Evolutionary conservation across 2,797 vertebrate species (phyloP), one percentile per base, ranked within the genome.

Genomic region (Oryzias dopingdopingensis): DNA sequence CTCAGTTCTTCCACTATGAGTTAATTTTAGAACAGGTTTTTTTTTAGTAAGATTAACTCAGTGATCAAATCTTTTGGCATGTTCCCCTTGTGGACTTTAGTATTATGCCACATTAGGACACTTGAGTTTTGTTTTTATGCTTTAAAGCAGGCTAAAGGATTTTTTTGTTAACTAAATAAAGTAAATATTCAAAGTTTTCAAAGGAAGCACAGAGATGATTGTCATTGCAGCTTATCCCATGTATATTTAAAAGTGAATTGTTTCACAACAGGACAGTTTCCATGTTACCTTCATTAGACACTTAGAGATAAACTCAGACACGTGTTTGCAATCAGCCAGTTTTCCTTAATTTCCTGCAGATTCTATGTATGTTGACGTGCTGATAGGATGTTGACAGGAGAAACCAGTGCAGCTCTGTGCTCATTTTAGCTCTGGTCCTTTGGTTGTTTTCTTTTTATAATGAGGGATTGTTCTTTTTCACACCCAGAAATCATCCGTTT

Each of bases 271-370:
- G 56, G 70, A 45, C 55, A 49, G 59, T 85, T 85, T 83, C 78
- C 76, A 78, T 73, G 77, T 77, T 77, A 76, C 64, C 48, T 54
- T 76, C 79, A 83, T 86, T 86, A 76, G 73, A 79, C 62, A 46
- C 46, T 58, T 58, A 52, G 70, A 82, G 81, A 87, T 88, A 81
- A 82, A 86, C 72, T 67, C 51, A 24, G 60, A 74, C 88, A 91
- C 85, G 81, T 88, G 87, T 78, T 88, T 72, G 68, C 63, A 86
- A 89, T 89, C 67, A 74, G 49, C 42, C 42, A 59, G 17, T 69
- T 80, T 74, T 76, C 76, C 72, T 42, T 67, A 65, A 82, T 86
- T 88, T 86, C 79, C 79, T 83, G 67, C 70, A 66, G 55, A 43
- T 60, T 53, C 65, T 65, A 51, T 81, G 50, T 58, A 50, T 73